These are phyloP conservation scores for Diplolepis rosae DNA, from an alignment of 2,888 invertebrate species.

Conservation along the genomic window DNA sequence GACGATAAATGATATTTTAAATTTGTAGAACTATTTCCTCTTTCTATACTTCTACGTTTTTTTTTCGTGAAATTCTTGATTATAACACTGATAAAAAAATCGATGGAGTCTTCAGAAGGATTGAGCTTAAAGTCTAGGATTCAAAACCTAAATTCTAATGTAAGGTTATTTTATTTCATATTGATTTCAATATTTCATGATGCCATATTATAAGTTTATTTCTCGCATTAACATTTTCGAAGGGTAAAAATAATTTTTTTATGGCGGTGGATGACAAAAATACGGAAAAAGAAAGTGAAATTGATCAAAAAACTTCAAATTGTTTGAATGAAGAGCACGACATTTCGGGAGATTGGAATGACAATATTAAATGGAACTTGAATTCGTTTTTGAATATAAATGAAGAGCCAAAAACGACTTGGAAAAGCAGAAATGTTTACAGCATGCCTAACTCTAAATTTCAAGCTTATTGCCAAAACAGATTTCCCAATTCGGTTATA, in stretches of 20 bases:
- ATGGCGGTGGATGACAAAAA: neutral
- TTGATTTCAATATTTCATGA: neutral
- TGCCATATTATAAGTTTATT: neutral
- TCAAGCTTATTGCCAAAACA: constrained; percentile 22
- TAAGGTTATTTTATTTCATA: neutral
- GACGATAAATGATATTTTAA: neutral
- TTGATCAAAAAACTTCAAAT: constrained; percentile 14
- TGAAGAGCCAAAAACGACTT: constrained; percentile 35
- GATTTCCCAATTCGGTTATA: constrained; percentile 14
- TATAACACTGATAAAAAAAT: neutral
- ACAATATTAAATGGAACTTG: constrained; percentile 33
- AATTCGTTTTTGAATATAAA: constrained; percentile 34
- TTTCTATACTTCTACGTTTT: neutral
- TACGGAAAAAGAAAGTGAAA: neutral
- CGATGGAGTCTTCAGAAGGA: neutral
- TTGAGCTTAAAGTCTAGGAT: neutral
- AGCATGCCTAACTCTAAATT: constrained; percentile 51
- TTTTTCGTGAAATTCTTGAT: neutral
- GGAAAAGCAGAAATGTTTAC: constrained; percentile 58
- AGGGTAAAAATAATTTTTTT: neutral
- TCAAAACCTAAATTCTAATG: neutral
- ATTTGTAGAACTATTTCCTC: neutral
- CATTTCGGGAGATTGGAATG: constrained; percentile 55
- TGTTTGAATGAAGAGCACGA: constrained; percentile 36
- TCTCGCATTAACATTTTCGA: neutral